phyloP scores from a whole-genome alignment of 2,113 vertebrate species.

The Psilopogon haemacephalus region DNA sequence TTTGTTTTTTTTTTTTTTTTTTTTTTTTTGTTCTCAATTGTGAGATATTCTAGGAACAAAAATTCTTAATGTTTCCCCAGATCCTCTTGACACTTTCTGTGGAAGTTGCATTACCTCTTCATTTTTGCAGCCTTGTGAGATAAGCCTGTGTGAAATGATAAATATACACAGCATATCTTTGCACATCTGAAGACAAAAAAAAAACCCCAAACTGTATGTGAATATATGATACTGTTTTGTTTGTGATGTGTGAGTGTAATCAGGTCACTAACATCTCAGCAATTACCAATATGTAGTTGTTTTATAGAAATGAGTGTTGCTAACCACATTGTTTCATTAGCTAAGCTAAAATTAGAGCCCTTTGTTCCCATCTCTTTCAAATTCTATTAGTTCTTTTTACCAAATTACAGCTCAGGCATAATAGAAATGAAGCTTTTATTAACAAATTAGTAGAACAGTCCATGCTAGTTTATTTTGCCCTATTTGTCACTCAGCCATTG shows the following conservation, averaged over 20 bases:
- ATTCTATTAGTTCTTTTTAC: not conserved
- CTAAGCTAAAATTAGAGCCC: not conserved
- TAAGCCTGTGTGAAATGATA: not conserved
- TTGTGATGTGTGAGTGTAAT: not conserved
- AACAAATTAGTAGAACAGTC: not conserved
- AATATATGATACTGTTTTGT: not conserved
- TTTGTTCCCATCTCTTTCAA: not conserved
- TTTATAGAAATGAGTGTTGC: not conserved
- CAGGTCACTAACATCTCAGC: not conserved
- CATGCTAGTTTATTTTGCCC: not conserved
- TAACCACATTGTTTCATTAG: not conserved
- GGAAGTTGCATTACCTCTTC: not conserved
- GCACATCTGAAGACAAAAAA: not conserved
- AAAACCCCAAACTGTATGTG: too few relatives aligned
- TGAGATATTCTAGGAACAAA: not conserved
- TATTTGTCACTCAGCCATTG: not conserved
- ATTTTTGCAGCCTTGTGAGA: not conserved
- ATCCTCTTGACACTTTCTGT: not conserved
- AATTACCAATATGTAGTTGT: not conserved
- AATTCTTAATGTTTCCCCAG: not conserved
- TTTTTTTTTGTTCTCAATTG: too few relatives aligned
- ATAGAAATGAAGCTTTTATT: not conserved
- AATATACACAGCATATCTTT: not conserved
- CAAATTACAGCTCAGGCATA: not conserved
- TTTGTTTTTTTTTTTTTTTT: too few relatives aligned